Base-by-base conservation (phyloP, 2,113 vertebrate genomes). In the Hemiprocne comata region DNA sequence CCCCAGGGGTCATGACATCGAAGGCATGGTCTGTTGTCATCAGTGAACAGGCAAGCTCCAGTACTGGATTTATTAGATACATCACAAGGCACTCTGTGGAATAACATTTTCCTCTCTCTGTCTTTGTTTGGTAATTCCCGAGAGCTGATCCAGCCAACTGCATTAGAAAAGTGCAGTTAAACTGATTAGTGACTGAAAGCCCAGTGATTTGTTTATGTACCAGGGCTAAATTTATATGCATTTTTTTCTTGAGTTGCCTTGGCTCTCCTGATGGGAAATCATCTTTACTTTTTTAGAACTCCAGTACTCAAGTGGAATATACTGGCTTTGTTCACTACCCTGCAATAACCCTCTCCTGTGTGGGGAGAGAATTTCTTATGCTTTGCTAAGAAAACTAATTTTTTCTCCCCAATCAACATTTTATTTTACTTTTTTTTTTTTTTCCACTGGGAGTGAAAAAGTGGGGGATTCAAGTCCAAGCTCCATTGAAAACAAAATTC, bases 31-130 rank as follows among this genome's bases (percentile, higher is more conserved):
- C 76, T 50, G 75, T 89, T 95, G 90, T 91, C 90, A 90, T 93
- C 91, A 80, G 67, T 4, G 53, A 96, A 42, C 73, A 94, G 73
- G 29, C 65, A 64, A 65, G 73, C 58, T 69, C 73, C 64, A 53
- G 64, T 20, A 23, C 15, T 86, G 91, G 57, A 94, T 97, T 96
- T 97, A 97, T 95, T 94, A 80, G 67, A 36, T 66, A 92, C 85
- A 93, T 85, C 95, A 91, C 89, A 94, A 96, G 79, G 71, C 83
- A 73, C 65, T 95, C 90, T 64, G 31, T 82, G 61, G 65, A 97
- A 89, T 38, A 93, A 87, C 64, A 15, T 94, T 95, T 92, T 85
- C 72, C 48, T 89, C 92, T 92, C 33, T 87, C 57, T 85, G 67
- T 69, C 90, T 93, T 88, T 92, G 53, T 95, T 96, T 90, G 38